Base-by-base conservation (phyloP, 2,888 invertebrate species). In the Epinotia brunnichana region DNA sequence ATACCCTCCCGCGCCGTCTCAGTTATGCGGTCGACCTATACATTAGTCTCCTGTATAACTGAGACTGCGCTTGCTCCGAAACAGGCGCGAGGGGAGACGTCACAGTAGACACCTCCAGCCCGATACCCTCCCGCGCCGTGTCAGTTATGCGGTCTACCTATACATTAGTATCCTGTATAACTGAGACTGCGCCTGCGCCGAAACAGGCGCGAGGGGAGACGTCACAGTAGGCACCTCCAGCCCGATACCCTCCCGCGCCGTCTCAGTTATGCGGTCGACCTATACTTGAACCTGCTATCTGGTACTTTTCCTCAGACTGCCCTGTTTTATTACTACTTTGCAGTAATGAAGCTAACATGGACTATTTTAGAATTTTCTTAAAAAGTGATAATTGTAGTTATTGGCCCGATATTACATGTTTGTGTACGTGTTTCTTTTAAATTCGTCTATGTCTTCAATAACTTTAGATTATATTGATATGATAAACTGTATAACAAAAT, bases 401-500 rank as follows among this genome's bases (percentile, higher is more conserved):
- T 21, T 41, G 54, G 54, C 54, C 54, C 41, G 39, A 54, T 54
- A 21, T 54, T 51, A 39, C 63, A 64, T 29, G 63, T 66, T 56
- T 56, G 10, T 56, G 53, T 39, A 21, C 11, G 19, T 39, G 51
- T 63, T 53, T 15, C 41, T 56, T 54, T 66, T 54, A 54, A 54
- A 19, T 54, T 66, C 13, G n/a, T 19, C 35, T 51, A 21, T 2
- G 54, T 54, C 39, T 54, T 39, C 15, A 54, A 56, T 56, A 56
- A 24, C 21, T 66, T 61, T 61, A 39, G 39, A 56, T n/a, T 21
- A 41, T 41, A 29, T 64, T 39, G 39, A 64, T 54, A 64, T 39
- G 39, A 64, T 54, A 64, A 63, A 56, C 54, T 56, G 39, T 64
- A 56, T 66, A 56, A 56, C 66, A 41, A 66, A 66, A 56, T 66